Evolutionary conservation across 2,888 invertebrate species (phyloP), one percentile per base, ranked within the genome.

Genomic region (Chrysina gloriosa): DNA sequence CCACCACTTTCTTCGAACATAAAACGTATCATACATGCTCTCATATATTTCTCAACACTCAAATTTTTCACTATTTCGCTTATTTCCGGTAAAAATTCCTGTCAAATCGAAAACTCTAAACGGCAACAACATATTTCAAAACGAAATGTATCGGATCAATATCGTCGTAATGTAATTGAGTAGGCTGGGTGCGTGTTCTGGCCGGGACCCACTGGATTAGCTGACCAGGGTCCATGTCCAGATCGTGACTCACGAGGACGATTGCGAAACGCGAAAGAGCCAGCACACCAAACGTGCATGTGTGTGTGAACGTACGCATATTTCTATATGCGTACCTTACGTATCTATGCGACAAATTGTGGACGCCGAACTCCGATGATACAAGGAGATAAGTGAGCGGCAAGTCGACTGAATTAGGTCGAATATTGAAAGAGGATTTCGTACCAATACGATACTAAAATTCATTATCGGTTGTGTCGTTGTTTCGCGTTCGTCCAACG

Each of bases 181-280:
- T 71, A 68, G 70, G 68, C 69, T 42, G 61, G 34, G 61, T 63
- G 48, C 69, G 69, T 69, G 69, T 69, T 75, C 74, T 58, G 72
- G 70, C 73, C 72, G 72, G 71, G 70, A 69, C 72, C 69, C 72
- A 54, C 72, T 69, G 76, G 78, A 78, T 78, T 78, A 78, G 73
- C 72, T 78, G 77, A 77, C 77, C 78, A 70, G 70, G 70, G 71
- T 70, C 72, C 71, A 70, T 69, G 68, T 73, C 71, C 70, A 69
- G 68, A 68, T 67, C 69, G 56, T 75, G 74, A 75, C 74, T 74
- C 75, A 75, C 70, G 73, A 71, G 69, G 64, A 67, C 72, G 63
- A 63, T 69, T 66, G 66, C 58, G 45, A 61, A 61, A 61, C 58
- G 56, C 64, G 63, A 68, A 70, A 54, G 56, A 52, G 31, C 52